Percentiles rank a stretch among this genome's conserved stretches.
Evolutionary conservation across 1,140 invertebrate genomes (phyloP).

Genomic region (Camponotus pennsylvanicus): DNA sequence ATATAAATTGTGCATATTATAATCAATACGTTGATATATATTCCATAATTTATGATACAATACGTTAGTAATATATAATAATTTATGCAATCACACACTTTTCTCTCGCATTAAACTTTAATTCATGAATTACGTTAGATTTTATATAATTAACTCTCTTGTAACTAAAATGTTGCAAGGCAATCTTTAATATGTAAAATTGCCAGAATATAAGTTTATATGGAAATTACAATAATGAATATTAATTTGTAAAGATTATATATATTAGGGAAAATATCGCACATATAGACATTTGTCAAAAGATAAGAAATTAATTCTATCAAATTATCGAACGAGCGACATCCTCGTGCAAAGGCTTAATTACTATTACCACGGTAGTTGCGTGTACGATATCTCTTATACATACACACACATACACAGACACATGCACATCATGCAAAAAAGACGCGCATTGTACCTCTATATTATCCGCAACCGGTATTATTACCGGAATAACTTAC

Average conservation of each 20-base stretch:
- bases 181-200: background rate
- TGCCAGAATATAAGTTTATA: background rate
- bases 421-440: no score
- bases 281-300: conserved; percentile 3
- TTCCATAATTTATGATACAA: conserved; percentile 20
- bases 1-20: conserved; percentile 36
- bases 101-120: background rate
- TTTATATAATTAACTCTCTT: background rate
- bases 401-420: no score
- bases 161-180: background rate
- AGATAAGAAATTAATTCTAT: conserved; percentile 30
- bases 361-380: conserved; percentile 44
- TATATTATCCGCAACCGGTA: conserved; percentile 37
- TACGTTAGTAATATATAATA: conserved; percentile 13
- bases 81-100: background rate
- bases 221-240: background rate
- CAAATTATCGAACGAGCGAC: conserved; percentile 48
- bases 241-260: background rate
- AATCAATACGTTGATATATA: conserved; percentile 31
- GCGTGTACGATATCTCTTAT: conserved; percentile 53
- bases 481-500: conserved; percentile 47
- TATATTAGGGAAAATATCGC: background rate
- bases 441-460: conserved; percentile 26
- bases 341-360: conserved; percentile 40
- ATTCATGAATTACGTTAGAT: background rate